Percentiles rank a stretch among this genome's conserved stretches.
phyloP scores from a whole-genome alignment of 64 coral and sea anemone genomes.

The Stichodactyla mertensii region DNA sequence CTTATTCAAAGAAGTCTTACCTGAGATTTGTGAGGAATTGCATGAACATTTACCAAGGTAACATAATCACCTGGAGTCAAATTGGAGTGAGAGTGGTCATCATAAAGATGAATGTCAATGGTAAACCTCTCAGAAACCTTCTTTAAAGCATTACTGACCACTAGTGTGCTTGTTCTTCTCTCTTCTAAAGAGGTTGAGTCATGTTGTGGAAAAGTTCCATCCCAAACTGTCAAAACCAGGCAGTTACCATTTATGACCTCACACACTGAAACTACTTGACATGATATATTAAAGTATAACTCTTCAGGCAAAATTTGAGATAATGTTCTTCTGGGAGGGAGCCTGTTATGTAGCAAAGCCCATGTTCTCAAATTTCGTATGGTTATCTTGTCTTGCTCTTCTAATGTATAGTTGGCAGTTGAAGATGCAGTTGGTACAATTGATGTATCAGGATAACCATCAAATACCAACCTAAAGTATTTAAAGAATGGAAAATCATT shows the following conservation, averaged over 20 bases:
- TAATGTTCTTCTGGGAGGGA: neutral
- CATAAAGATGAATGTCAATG: constrained; percentile 24
- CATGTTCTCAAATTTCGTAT: constrained; percentile 21
- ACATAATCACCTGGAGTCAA: constrained; percentile 41
- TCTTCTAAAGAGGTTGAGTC: constrained; percentile 24
- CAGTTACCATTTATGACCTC: neutral
- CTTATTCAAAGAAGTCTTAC: neutral
- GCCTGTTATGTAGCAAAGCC: neutral
- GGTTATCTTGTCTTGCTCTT: constrained; percentile 9
- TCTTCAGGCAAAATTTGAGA: neutral
- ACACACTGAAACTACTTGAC: constrained; percentile 36
- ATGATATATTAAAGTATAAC: constrained; percentile 29
- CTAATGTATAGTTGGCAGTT: constrained; percentile 9
- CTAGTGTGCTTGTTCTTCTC: neutral
- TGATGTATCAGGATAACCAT: neutral
- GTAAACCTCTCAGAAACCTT: neutral
- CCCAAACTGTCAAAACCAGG: constrained; percentile 35
- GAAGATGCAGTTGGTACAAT: neutral
- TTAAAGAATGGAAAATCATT: neutral
- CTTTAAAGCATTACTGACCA: neutral
- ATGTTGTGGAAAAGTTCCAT: constrained; percentile 40
- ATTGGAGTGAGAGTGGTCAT: constrained; percentile 17
- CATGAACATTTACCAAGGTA: constrained; percentile 46
- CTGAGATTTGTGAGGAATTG: neutral
- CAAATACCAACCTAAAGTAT: neutral